A percentile compares a stretch with the other conserved stretches of the same genome.
Conservation (phyloP, 2,888 invertebrate species). For the Tribolium freemani region DNA sequence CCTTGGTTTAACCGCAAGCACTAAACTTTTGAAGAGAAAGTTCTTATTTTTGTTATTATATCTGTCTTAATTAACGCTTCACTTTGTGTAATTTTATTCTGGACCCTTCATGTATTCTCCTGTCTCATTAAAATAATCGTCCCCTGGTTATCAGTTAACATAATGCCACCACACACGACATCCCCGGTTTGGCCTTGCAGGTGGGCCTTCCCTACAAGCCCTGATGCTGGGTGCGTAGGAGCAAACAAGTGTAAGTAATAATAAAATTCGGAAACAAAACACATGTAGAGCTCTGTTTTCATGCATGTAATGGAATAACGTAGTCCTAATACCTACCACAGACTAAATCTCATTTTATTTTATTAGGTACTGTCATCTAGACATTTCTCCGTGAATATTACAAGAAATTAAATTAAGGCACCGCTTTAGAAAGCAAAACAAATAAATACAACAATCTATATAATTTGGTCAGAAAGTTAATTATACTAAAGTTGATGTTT, state of each 20-base stretch:
- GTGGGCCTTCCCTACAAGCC: conserved; percentile 23
- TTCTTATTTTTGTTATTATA: too few species aligned
- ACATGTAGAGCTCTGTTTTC: conserved; percentile 34
- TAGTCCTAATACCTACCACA: conserved; percentile 28
- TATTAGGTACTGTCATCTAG: conserved; percentile 4
- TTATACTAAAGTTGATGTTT: too few species aligned
- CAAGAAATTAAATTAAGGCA: neutral
- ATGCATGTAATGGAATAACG: conserved; percentile 34
- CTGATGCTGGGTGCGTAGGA: conserved; percentile 24
- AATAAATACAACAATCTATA: conserved; percentile 13
- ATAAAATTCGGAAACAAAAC: conserved; percentile 40
- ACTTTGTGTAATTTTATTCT: neutral
- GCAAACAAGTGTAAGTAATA: conserved; percentile 20
- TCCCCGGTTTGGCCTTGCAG: conserved; percentile 27
- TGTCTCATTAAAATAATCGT: conserved; percentile 21
- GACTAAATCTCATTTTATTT: conserved; percentile 14
- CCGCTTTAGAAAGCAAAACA: neutral
- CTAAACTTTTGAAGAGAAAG: too few species aligned
- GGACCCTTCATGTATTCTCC: neutral
- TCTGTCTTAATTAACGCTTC: neutral
- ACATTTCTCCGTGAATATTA: neutral
- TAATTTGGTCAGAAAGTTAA: neutral
- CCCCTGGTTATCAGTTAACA: conserved; percentile 12
- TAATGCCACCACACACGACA: conserved; percentile 36
- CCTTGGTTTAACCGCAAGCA: too few species aligned